Conservation (phyloP, 53 echinoderm and acorn worm genomes). For the Antedon mediterranea region DNA sequence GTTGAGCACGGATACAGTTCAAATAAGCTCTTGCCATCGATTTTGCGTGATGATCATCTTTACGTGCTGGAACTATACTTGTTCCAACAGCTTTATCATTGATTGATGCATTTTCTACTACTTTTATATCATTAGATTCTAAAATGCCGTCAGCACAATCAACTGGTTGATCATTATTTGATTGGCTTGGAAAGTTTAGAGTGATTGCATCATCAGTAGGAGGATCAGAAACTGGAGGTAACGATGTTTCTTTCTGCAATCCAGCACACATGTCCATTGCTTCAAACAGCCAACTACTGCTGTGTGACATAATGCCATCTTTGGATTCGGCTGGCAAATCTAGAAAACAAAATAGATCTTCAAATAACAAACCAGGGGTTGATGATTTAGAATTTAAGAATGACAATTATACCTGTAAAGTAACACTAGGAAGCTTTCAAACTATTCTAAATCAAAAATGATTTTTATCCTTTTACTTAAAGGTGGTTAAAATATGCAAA, state of each 20-base stretch:
- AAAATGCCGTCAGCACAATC: neutral
- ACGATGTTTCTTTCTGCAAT: constrained; percentile 49
- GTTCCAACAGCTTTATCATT: neutral
- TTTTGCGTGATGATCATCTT: neutral
- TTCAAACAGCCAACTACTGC: constrained; percentile 94
- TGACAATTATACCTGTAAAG: too few relatives aligned
- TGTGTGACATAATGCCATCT: constrained; percentile 34
- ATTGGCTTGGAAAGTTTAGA: constrained; percentile 32
- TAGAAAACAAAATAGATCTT: constrained; percentile 3
- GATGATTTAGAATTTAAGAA: too few relatives aligned
- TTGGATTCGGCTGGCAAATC: constrained; percentile 17
- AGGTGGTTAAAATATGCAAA: too few relatives aligned
- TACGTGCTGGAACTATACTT: neutral
- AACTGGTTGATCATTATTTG: neutral
- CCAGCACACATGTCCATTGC: constrained; percentile 97
- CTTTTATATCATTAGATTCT: neutral
- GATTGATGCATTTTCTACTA: neutral
- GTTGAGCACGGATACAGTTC: constrained; percentile 68
- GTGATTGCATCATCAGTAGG: constrained; percentile 80
- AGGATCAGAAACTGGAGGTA: neutral
- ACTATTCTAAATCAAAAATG: neutral
- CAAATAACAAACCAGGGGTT: too few relatives aligned
- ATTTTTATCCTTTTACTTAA: neutral
- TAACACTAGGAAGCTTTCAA: too few relatives aligned
- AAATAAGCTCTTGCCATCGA: constrained; percentile 92